Conservation (phyloP, 2,797 vertebrate genomes). For the Heteromormyrus szaboi region DNA sequence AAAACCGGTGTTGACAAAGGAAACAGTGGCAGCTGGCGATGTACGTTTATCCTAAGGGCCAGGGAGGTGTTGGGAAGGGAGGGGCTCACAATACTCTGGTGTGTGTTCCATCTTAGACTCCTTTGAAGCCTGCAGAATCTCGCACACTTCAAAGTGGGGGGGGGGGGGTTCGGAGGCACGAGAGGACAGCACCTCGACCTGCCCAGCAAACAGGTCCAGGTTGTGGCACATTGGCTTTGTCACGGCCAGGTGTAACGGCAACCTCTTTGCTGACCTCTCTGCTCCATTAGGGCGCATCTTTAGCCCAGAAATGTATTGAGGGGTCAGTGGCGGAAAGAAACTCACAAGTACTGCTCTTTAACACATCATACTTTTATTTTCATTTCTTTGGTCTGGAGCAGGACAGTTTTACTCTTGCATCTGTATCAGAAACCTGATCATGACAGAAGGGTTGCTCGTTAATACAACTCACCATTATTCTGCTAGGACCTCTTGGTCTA, state of each 20-base stretch:
- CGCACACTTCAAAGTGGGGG: conserved; percentile 48
- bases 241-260: not conserved
- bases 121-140: conserved; percentile 51
- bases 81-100: not conserved
- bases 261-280: not conserved
- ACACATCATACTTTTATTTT: not conserved
- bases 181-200: conserved; percentile 15
- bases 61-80: not conserved
- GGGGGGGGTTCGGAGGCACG: conserved; percentile 32
- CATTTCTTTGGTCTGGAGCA: not conserved
- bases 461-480: not conserved
- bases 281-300: not conserved
- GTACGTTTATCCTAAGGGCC: conserved; percentile 34
- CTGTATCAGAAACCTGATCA: not conserved
- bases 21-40: conserved; percentile 50
- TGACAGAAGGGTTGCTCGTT: not conserved
- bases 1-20: conserved; percentile 45
- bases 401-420: not conserved
- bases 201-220: not conserved
- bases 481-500: not conserved
- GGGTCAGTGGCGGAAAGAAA: not conserved
- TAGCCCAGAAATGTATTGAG: not conserved
- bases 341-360: not conserved
- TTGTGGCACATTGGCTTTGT: not conserved
- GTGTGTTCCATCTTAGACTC: conserved; percentile 31